Evolutionary conservation across 2,113 vertebrate genomes (phyloP).

Genomic region (Sinocyclocheilus anophthalmus): DNA sequence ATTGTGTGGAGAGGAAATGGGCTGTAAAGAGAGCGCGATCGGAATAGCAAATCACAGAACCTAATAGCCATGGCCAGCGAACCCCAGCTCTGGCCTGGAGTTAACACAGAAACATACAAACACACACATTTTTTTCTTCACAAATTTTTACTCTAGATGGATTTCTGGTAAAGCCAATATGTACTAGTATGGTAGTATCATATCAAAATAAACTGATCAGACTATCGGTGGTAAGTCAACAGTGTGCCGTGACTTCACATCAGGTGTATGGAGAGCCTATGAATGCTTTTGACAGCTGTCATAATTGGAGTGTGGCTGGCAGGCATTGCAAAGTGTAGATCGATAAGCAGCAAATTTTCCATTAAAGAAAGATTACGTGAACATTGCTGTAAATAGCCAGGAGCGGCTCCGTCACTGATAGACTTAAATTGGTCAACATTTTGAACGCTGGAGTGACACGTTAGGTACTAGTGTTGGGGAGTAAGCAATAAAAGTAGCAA

Average conservation of each 20-base stretch:
- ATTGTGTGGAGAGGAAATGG: conserved; percentile 77
- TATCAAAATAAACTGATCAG: not conserved
- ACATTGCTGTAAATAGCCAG: conserved; percentile 87
- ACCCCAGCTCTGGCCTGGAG: conserved; percentile 64
- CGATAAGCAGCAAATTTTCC: conserved; percentile 98
- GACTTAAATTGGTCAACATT: conserved; percentile 64
- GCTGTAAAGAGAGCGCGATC: conserved; percentile 67
- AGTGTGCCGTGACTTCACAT: conserved; percentile 74
- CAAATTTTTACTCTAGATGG: not conserved
- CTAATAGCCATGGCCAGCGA: conserved; percentile 75
- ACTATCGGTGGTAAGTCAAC: conserved; percentile 50
- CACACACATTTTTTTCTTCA: conserved; percentile 1
- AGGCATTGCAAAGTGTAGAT: conserved; percentile 93
- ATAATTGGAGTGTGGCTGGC: conserved; percentile 93
- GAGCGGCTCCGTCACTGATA: conserved; percentile 84
- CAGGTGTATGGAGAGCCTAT: conserved; percentile 76
- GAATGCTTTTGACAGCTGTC: conserved; percentile 88
- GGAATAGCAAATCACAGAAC: conserved; percentile 75
- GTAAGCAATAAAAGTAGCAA: conserved; percentile 5
- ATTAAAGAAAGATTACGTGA: conserved; percentile 95
- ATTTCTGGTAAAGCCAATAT: not conserved
- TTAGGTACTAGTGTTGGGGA: not conserved
- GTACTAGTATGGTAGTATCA: not conserved
- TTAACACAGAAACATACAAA: conserved; percentile 36
- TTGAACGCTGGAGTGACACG: conserved; percentile 13